Evolutionary conservation across 2,113 vertebrate species (phyloP), one percentile per base, ranked within the genome.

Genomic region (Marmota flaviventris): DNA sequence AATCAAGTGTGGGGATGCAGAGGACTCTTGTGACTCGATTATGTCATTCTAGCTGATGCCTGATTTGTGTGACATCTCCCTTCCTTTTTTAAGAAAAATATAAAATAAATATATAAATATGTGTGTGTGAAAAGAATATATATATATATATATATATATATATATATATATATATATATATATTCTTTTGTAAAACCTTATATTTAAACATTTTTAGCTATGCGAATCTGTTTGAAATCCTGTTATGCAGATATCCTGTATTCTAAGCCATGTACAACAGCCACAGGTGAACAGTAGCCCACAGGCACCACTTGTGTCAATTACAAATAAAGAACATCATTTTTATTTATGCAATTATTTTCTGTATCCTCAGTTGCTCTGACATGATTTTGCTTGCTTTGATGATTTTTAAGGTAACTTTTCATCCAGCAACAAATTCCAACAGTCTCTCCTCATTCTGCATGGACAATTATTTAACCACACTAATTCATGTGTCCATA

Each of bases 321-420:
- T 73, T 37, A 92, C 22, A 90, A 24, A 77, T 83, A 73, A 94
- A 91, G 25, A 25, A 13, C 45, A 69, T 25, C 29, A 69, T 88
- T 75, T 67, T 85, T 85, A 56, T 8, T 24, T 24, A 34, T 24
- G 6, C 37, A 69, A 39, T 56, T 91, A 2, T 79, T 75, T 61
- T 75, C 45, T 89, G 65, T 61, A 2, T 39, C 51, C 90, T 90
- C n/a, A 24, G 22, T n/a, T 70, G 32, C 25, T 53, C 29, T 76
- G n/a, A 70, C 10, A 81, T 25, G 37, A 67, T 42, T 96, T 76
- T 90, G 58, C 56, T 82, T 85, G 53, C 13, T 72, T 39, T 94
- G 10, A 4, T 87, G 45, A 51, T 87, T 42, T 78, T 39, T 51
- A 86, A 77, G 34, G 73, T 73, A 88, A 84, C 16, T 75, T 91